Evolutionary conservation across 92 coral and sea anemone genomes (phyloP), one percentile per base, ranked within the genome.

Genomic region (Isaurus tuberculatus): DNA sequence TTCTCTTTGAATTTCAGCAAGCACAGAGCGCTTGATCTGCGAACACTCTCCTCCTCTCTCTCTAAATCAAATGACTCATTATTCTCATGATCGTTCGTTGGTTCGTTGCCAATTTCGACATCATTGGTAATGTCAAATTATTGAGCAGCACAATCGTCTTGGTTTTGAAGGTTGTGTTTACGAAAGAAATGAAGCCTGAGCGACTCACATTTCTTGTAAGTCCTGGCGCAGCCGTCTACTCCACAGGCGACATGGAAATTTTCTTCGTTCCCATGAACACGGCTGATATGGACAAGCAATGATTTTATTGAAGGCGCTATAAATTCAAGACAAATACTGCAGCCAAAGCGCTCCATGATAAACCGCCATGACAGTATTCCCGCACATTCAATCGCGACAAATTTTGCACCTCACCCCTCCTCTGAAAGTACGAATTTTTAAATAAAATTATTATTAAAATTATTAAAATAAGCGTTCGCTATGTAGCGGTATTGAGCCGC

Each of bases 1-100:
- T 84, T 88, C 70, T 90, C 93, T 69, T 87, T 90, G 79, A 87
- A 80, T 55, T 65, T 79, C 16, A 90, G 46, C 34, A 88, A 70
- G 57, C 79, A 87, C 49, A 90, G 51, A 8, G 91, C 91, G 42
- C 48, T 83, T 2, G 83, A 26, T 84, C 70, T 58, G 42, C 79
- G 36, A 33, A 83, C 51, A 20, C 68, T 23, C 7, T 83, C 58
- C 9, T 58, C 20, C 79, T 86, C 84, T 36, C 65, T 48, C 58
- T 61, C 87, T 61, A 83, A 53, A 74, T 88, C 72, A 55, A 74
- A 71, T 23, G 80, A 78, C 36, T 75, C 53, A 80, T 70, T 30
- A 46, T 37, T 34, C 44, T 60, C 75, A 57, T 25, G 20, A 65
- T 48, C 46, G 40, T 77, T 26, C 83, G 61, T 77, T 48, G 55